Evolutionary conservation across 1,140 invertebrate species (phyloP), one percentile per base, ranked within the genome.

Genomic region (Drosophila funebris): DNA sequence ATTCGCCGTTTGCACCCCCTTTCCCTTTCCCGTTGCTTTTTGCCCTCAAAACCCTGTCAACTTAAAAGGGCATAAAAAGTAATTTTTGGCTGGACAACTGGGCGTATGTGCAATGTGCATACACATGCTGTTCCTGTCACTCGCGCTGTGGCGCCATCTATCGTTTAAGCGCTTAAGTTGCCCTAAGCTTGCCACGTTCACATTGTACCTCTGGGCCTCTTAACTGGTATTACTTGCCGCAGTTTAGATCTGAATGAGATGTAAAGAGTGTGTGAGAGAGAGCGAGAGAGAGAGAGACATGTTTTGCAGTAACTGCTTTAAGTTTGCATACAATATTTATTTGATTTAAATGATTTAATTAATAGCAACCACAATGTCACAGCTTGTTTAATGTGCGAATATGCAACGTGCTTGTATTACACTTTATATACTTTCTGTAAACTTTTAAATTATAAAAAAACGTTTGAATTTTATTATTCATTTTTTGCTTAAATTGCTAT

Each of bases 41-140:
- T 36, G 41, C 48, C 7, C 29, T 7, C 22, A 9, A 46, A 67
- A 76, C 48, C 43, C 70, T 24, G 60, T 39, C 78, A 70, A 77
- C 68, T 85, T 81, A 69, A 81, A 83, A 84, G 83, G 76, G 76
- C 73, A 85, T 84, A 78, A 85, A 76, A 77, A 67, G 56, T 63
- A 44, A 74, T 61, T 84, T 27, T 76, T 85, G 72, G 81, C 73
- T 66, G 44, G 64, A 60, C 41, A 81, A 87, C 77, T 20, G 56
- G 68, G 36, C 77, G 82, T 84, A 87, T 87, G 64, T 69, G 77
- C 68, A 60, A 85, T 66, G n/a, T n/a, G n/a, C n/a, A n/a, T n/a
- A n/a, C n/a, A n/a, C n/a, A n/a, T n/a, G n/a, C n/a, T n/a, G 62
- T 60, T 7, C 18, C 22, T 39, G 46, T 53, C 48, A 53, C 20